These are phyloP conservation scores for Xiphorhynchus erythropygius DNA, from an alignment of 2,797 vertebrate species.

Conservation along the genomic window DNA sequence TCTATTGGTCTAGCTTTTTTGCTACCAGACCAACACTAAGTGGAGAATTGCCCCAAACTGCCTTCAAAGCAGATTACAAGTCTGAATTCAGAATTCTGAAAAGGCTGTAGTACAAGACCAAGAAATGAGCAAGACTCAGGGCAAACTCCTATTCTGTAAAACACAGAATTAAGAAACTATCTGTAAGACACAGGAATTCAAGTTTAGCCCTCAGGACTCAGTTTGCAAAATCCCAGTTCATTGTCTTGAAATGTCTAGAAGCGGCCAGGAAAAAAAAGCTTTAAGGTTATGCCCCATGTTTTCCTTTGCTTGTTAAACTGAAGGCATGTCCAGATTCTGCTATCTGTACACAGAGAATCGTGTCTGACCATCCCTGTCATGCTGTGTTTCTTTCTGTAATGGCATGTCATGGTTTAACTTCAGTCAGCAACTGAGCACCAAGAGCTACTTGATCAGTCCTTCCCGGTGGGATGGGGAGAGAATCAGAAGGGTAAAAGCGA, in stretches of 20 bases:
- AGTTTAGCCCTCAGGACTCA: background rate
- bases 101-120: background rate
- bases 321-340: background rate
- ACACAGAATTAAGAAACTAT: background rate
- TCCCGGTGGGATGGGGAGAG: background rate
- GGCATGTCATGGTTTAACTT: background rate
- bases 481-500: background rate
- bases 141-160: background rate
- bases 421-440: background rate
- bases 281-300: background rate
- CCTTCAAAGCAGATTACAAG: background rate
- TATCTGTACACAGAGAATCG: background rate
- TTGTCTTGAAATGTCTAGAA: background rate
- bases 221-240: background rate
- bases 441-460: background rate
- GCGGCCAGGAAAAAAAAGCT: background rate
- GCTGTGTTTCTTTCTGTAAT: background rate
- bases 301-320: background rate
- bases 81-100: background rate
- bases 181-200: fast-evolving
- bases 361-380: background rate
- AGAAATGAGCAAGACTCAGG: background rate
- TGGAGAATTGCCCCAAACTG: background rate
- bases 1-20: background rate
- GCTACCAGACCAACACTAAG: background rate